Conservation (phyloP, 1,140 invertebrate genomes). For the Andricus grossulariae region DNA sequence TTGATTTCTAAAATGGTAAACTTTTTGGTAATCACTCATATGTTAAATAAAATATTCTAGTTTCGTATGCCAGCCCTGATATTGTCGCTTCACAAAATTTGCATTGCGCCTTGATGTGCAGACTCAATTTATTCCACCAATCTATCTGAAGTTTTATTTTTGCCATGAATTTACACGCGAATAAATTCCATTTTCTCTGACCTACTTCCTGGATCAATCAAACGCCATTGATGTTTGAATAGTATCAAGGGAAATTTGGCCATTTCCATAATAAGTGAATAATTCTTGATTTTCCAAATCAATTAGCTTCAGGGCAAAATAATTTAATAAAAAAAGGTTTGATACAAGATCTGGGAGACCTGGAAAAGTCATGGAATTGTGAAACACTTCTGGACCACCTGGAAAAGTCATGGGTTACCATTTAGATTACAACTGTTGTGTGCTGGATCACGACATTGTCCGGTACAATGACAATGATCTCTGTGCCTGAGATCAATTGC, state of each 20-base stretch:
- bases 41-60: neutral
- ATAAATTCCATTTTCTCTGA: constrained; percentile 13
- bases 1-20: too few species aligned
- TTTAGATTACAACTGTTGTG: too few species aligned
- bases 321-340: too few species aligned
- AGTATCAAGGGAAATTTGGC: neutral
- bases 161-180: neutral
- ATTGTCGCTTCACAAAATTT: constrained; percentile 1
- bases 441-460: too few species aligned
- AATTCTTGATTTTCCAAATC: neutral
- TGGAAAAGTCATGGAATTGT: too few species aligned
- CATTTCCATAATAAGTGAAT: neutral
- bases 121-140: constrained; percentile 10
- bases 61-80: neutral
- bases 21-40: too few species aligned
- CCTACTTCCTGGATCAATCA: constrained; percentile 7
- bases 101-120: neutral
- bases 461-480: too few species aligned
- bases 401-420: too few species aligned
- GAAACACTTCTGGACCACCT: too few species aligned
- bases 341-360: too few species aligned
- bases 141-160: neutral
- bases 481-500: too few species aligned
- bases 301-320: neutral
- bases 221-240: constrained; percentile 8